A percentile compares a stretch with the other conserved stretches of the same genome.
Conservation (phyloP, 2,113 vertebrate species). For the Rattus norvegicus region GRCr8 NC_086020.1:122644501-122645000, state of each 20-base stretch:
- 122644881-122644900: background rate
- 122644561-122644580: background rate
- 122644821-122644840: too few species aligned
- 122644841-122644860: background rate
- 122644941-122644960: background rate
- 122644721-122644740: background rate
- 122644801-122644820: background rate
- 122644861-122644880: background rate
- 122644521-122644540: background rate
- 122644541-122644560: background rate
- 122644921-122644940: background rate
- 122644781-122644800: background rate
- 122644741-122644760: too few species aligned
- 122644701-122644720: background rate
- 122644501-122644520: background rate
- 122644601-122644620: fast-evolving
- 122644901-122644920: background rate
- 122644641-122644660: background rate
- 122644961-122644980: background rate
- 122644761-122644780: background rate
- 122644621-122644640: background rate
- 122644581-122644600: background rate
- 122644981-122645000: too few species aligned
- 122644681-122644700: too few species aligned
- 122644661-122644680: background rate